Evolutionary conservation across 2,113 vertebrate species (phyloP), one percentile per base, ranked within the genome.

Genomic region (Spea bombifrons): DNA sequence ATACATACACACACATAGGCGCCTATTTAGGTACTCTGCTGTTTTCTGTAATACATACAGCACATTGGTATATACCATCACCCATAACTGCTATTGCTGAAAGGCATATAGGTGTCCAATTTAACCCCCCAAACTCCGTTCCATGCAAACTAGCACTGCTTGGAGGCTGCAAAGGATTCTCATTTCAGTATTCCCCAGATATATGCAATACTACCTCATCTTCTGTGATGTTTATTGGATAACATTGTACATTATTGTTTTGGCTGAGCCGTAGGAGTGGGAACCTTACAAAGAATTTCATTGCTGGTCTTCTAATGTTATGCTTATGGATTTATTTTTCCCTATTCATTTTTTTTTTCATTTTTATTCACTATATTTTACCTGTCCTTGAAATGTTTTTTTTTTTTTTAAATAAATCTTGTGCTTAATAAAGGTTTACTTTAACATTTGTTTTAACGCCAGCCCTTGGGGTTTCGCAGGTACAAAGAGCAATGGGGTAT

Each of bases 81-180:
- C n/a, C n/a, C n/a, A n/a, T n/a, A 30, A 30, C 30, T 30, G 30
- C 30, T 30, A 64, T 6, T 30, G 9, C 9, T 79, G 0, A 67
- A 85, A 85, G 83, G 86, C 87, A 87, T 83, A 80, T 64, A 64
- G 13, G 83, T 86, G 84, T 85, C 82, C 86, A 88, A 88, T 71
- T 70, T 87, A 89, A 53, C 10, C 50, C 30, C 55, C 10, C 90
- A 86, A 91, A 89, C 86, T 92, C 91, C 90, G 90, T 93, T 94
- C 92, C 91, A 92, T 94, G 91, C 93, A 94, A 93, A 94, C 91
- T 90, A 89, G 90, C 89, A 89, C 91, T 92, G 90, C 90, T 90
- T 92, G 83, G 81, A 82, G 86, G 91, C 91, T 92, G 91, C 92
- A 94, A 94, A 94, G 91, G 50, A 66, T 79, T 73, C 43, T 30